phyloP scores from a whole-genome alignment of 2,113 vertebrate genomes.

The Myodes glareolus region DNA sequence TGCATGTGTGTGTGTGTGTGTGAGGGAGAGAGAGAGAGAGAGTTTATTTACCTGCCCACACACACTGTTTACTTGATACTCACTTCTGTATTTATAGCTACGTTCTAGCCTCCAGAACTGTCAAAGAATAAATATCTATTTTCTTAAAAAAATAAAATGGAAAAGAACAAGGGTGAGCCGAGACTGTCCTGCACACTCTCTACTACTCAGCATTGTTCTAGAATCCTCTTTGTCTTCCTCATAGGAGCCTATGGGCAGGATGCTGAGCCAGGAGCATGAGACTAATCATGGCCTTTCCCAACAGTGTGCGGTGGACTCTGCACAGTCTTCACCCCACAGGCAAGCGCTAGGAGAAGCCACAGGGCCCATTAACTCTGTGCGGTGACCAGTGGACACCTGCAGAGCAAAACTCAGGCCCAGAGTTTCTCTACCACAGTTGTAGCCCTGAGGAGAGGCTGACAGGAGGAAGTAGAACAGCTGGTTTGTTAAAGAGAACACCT shows the following conservation, averaged over 20 bases:
- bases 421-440: neutral
- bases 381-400: neutral
- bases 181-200: too few species aligned
- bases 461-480: neutral
- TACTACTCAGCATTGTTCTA: neutral
- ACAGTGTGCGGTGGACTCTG: neutral
- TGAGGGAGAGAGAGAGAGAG: neutral
- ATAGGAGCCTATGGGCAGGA: neutral
- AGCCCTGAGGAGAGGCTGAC: neutral
- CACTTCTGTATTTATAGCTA: neutral
- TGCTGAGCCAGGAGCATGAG: too few species aligned
- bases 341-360: neutral
- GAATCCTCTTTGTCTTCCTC: neutral
- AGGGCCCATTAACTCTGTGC: neutral
- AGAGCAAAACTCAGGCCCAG: neutral
- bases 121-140: neutral
- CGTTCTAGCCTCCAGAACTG: neutral
- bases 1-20: neutral
- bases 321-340: neutral
- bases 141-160: neutral
- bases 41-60: neutral
- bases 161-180: neutral
- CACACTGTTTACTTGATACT: neutral
- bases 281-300: neutral
- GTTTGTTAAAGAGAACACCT: neutral